Percentiles rank a stretch among this genome's conserved stretches.
Conservation (phyloP, 64 coral and sea anemone genomes). For the Montipora capricornis region DNA sequence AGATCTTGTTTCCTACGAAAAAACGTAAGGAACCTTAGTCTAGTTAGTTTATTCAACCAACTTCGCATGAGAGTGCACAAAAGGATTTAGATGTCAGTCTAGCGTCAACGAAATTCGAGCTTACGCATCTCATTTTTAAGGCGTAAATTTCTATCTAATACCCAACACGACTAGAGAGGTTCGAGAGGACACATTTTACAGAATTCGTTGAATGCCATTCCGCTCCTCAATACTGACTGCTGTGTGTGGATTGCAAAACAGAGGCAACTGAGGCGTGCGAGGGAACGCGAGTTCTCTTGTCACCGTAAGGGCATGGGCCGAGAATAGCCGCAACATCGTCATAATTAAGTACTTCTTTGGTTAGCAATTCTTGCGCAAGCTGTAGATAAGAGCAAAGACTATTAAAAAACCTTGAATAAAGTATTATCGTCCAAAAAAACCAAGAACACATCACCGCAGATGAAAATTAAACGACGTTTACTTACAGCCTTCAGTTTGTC, state of each 20-base stretch:
- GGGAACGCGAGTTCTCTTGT: slow-evolving; percentile 51
- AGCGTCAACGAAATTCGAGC: no score
- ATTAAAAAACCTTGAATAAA: neutral
- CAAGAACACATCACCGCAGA: no score
- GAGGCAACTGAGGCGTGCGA: neutral
- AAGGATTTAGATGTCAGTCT: no score
- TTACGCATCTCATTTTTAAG: no score
- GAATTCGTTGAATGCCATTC: neutral
- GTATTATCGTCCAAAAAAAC: neutral
- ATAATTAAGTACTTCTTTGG: slow-evolving; percentile 91
- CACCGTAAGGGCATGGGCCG: slow-evolving; percentile 80
- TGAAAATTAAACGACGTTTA: neutral
- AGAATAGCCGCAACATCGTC: slow-evolving; percentile 76
- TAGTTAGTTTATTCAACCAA: no score
- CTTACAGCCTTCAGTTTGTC: slow-evolving; percentile 71
- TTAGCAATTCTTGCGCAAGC: slow-evolving; percentile 77
- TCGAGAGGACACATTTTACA: neutral
- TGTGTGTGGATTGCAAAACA: neutral
- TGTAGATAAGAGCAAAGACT: slow-evolving; percentile 18
- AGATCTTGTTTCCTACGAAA: no score
- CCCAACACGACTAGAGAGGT: neutral
- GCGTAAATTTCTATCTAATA: no score
- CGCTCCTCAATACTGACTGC: neutral
- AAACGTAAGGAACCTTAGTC: no score
- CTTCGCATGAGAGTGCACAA: no score